Conservation (phyloP, 2,113 vertebrate species). For the Thalassoma bifasciatum region DNA sequence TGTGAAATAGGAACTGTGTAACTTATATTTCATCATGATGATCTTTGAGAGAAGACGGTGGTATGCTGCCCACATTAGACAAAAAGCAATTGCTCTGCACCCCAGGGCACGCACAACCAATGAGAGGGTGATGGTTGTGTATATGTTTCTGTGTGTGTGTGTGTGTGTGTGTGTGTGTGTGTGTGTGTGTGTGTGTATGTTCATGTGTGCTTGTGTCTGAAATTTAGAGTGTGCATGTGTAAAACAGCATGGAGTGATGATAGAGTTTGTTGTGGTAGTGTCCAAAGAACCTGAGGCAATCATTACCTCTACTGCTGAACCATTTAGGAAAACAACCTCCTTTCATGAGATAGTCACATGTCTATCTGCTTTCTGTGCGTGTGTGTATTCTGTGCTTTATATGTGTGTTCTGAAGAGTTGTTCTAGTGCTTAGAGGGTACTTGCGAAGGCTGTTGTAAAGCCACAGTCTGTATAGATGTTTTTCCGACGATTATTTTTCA, state of each 20-base stretch:
- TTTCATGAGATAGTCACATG: slow-evolving; percentile 58
- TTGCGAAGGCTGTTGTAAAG: slow-evolving; percentile 27
- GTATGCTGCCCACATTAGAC: background rate
- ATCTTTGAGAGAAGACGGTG: slow-evolving; percentile 1
- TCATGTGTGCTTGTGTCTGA: slow-evolving; percentile 6
- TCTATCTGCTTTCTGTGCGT: slow-evolving; percentile 33
- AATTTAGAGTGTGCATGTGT: slow-evolving; percentile 31
- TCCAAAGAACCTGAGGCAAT: slow-evolving; percentile 64
- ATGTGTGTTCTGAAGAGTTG: slow-evolving; percentile 29
- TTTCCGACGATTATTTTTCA: slow-evolving; percentile 26
- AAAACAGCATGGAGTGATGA: slow-evolving; percentile 56
- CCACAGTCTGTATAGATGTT: slow-evolving; percentile 14
- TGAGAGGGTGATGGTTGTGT: slow-evolving; percentile 47
- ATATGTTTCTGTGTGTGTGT: slow-evolving; percentile 13
- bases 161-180: slow-evolving; percentile 2
- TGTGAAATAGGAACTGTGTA: background rate
- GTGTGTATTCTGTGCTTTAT: slow-evolving; percentile 13
- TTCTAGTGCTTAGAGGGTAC: slow-evolving; percentile 17
- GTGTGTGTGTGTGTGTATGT: slow-evolving; percentile 10
- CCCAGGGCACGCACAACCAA: slow-evolving; percentile 57
- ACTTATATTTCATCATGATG: slow-evolving; percentile 2
- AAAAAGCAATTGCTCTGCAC: slow-evolving; percentile 20
- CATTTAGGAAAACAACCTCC: slow-evolving; percentile 72
- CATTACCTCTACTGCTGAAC: slow-evolving; percentile 68
- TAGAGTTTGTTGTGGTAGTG: slow-evolving; percentile 54